Conservation (phyloP, 2,113 vertebrate species). For the Lanius collurio region DNA sequence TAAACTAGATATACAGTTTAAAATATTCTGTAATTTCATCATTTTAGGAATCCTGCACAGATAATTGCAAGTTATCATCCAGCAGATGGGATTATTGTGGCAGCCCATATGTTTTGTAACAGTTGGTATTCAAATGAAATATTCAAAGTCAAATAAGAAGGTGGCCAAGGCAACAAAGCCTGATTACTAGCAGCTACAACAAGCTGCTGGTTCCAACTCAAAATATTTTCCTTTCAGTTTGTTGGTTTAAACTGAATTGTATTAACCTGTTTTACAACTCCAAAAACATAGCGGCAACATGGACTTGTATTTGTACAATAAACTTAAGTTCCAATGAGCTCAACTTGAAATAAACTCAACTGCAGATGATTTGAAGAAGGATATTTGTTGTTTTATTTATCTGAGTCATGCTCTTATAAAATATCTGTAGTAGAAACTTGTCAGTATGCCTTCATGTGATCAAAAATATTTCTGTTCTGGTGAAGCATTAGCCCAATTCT, state of each 20-base stretch:
- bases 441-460: background rate
- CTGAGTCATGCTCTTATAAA: background rate
- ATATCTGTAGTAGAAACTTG: background rate
- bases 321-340: background rate
- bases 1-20: background rate
- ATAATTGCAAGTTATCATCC: constrained; percentile 37
- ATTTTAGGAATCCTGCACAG: constrained; percentile 38
- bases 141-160: constrained; percentile 63
- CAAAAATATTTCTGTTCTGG: background rate
- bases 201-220: constrained; percentile 23
- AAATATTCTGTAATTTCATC: constrained; percentile 17
- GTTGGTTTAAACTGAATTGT: background rate
- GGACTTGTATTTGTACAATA: background rate
- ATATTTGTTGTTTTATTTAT: background rate
- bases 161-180: constrained; percentile 24
- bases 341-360: background rate
- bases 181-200: constrained; percentile 38
- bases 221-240: background rate
- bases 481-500: background rate
- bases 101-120: constrained; percentile 67
- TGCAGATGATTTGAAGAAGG: background rate
- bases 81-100: constrained; percentile 46
- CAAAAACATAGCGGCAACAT: background rate
- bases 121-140: constrained; percentile 66
- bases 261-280: background rate